Conservation (phyloP, 1,140 invertebrate species). For the Sycophaga agraensis region DNA sequence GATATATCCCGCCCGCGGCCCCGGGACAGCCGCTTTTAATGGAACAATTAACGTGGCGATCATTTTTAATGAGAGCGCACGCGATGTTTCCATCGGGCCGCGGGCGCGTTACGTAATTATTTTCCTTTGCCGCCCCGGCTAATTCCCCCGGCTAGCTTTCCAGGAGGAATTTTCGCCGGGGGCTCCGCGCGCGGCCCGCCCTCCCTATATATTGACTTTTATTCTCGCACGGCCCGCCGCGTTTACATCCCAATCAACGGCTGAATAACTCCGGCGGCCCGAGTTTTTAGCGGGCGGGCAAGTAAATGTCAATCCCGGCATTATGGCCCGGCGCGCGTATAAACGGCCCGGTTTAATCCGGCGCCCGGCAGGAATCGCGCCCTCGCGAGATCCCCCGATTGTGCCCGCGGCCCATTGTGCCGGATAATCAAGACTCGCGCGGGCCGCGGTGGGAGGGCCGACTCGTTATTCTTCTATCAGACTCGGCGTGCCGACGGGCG, state of each 20-base stretch:
- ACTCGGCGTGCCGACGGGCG: too few species aligned
- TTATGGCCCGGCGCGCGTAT: conserved; percentile 5
- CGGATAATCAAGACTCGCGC: too few species aligned
- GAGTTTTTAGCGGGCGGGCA: neutral
- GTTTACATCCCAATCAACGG: conserved; percentile 18
- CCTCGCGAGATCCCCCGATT: too few species aligned
- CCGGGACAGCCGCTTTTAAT: conserved; percentile 25
- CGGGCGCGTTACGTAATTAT: conserved; percentile 18
- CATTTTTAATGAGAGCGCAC: conserved; percentile 30
- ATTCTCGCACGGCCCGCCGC: too few species aligned
- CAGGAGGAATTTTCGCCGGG: conserved; percentile 4
- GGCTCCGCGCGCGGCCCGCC: neutral
- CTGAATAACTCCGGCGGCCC: conserved; percentile 5
- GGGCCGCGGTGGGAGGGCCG: too few species aligned
- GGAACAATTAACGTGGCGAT: conserved; percentile 29
- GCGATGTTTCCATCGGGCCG: conserved; percentile 25
- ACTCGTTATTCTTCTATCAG: too few species aligned
- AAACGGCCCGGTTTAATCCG: too few species aligned
- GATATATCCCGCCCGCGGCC: conserved; percentile 18
- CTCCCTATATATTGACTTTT: conserved; percentile 19
- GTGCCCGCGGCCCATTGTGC: too few species aligned
- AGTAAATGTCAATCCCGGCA: conserved; percentile 11
- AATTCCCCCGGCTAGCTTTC: conserved; percentile 14
- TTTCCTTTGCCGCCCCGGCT: conserved; percentile 9
- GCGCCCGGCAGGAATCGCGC: too few species aligned